These are phyloP conservation scores for Hydra vulgaris DNA, from an alignment of 30 jellyfish, hydroid and myxozoan species.

Conservation along the genomic window DNA sequence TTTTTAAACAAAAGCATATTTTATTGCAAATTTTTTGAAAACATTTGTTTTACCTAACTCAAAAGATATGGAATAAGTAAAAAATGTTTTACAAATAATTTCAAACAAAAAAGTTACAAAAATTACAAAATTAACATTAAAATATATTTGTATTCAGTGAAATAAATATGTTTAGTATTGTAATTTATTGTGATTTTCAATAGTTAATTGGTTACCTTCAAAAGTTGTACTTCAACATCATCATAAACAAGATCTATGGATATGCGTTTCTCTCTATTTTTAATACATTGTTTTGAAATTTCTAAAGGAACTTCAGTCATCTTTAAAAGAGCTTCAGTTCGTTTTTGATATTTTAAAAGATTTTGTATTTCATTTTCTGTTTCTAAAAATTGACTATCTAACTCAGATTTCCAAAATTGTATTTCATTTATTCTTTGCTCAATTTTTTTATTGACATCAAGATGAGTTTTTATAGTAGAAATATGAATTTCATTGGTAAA, in stretches of 20 bases:
- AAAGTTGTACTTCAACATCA: conserved; percentile 86
- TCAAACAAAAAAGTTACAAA: too few species aligned
- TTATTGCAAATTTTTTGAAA: too few species aligned
- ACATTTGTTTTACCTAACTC: too few species aligned
- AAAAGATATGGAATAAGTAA: too few species aligned
- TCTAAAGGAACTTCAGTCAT: conserved; percentile 89
- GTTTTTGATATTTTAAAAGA: conserved; percentile 58
- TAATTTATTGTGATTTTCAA: not conserved
- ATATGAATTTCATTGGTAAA: conserved; percentile 72
- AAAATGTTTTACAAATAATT: too few species aligned
- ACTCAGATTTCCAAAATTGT: conserved; percentile 86
- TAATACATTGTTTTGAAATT: conserved; percentile 73
- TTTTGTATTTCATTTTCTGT: conserved; percentile 72
- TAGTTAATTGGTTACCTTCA: conserved; percentile 39
- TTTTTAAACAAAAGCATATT: too few species aligned
- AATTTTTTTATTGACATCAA: conserved; percentile 84
- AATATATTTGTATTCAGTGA: too few species aligned
- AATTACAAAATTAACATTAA: too few species aligned
- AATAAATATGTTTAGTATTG: not conserved
- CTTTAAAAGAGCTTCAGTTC: conserved; percentile 75
- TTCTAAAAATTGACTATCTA: conserved; percentile 73
- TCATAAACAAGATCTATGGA: conserved; percentile 84
- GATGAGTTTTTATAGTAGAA: conserved; percentile 77
- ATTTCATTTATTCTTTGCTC: conserved; percentile 80
- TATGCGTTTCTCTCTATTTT: conserved; percentile 63